Base-by-base conservation (phyloP, 2,797 vertebrate genomes). In the Delichon dasypus region DNA sequence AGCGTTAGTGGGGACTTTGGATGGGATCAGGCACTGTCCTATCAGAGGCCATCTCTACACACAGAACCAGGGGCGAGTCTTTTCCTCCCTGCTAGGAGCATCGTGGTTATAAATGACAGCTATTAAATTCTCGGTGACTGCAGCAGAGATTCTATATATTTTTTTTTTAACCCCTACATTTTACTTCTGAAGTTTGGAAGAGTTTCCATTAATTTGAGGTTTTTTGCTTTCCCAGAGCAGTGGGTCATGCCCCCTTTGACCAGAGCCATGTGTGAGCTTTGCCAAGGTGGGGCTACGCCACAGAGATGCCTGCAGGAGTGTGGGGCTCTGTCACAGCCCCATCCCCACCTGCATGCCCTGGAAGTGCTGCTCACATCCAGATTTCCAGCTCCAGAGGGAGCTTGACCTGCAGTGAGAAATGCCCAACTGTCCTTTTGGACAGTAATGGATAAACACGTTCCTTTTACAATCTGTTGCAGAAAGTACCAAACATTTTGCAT, bases 61-160 rank as follows among this genome's bases (percentile, higher is more conserved):
- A 0, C 2, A 14, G 48, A 10, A 7, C 66, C 7, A 4, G 30
- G 40, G 85, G 34, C 27, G 45, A 42, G 22, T 30, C n/a, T 38
- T 57, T 10, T 2, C 27, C 36, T 82, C 67, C 36, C 86, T 68
- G n/a, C 30, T 29, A 23, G 18, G 25, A 89, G 21, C 54, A 61
- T 16, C 57, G 44, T n/a, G 32, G 26, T 73, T 51, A 62, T 45
- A 78, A 85, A 65, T 7, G 4, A 30, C 10, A 66, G 25, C 27
- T 50, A 21, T 16, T 55, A 60, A 82, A 82, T 48, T 48, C 26
- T 38, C 32, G n/a, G 11, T 44, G 47, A 40, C 58, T 54, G 54
- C 62, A 54, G 20, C 2, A 14, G 38, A 70, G 21, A 64, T 42
- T 36, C 27, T 60, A 0, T 60, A 0, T 8, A 3, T 1, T 44